Evolutionary conservation across 2,113 vertebrate genomes (phyloP), one percentile per base, ranked within the genome.

Genomic region (Hydropotes inermis): DNA sequence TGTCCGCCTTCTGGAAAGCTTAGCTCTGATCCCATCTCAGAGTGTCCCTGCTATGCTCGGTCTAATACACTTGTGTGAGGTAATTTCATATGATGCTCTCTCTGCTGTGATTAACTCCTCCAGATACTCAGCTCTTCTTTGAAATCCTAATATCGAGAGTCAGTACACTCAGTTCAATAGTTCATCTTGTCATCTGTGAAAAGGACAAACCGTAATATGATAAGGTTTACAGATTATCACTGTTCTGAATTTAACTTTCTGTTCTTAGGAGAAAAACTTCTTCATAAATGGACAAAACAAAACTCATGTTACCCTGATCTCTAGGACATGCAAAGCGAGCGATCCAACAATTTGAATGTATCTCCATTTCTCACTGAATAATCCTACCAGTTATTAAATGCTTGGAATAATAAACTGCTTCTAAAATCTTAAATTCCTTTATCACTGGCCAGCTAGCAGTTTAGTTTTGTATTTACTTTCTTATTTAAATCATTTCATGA

Each of bases 241-340:
- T 1, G 76, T 4, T 91, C 84, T 98, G 93, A 97, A 95, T 89
- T 97, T 96, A 97, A 95, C 95, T 97, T 97, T 92, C 87, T 94
- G 86, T 96, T 94, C 97, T n/a, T 94, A 82, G 50, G 79, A 76
- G 88, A 95, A 79, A 74, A 67, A n/a, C 74, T 91, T 96, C 79
- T 81, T 89, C 21, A n/a, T 87, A 89, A 81, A 90, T 54, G 12
- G 83, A 33, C 6, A 64, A 91, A 81, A 85, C 85, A 98, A 92
- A 85, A 39, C 28, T 93, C 87, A 45, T 47, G 58, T 87, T 94
- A 87, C 30, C 61, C 57, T 84, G 30, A 79, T 84, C 64, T 94
- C 89, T 93, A 92, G 45, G 52, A 81, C 57, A 43, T 39, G 25
- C 70, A 87, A 92, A 91, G 33, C 15, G 17, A 83, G 5, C 36